Evolutionary conservation across 1,140 invertebrate genomes (phyloP), one percentile per base, ranked within the genome.

Genomic region (Aphaenogaster ashmeadi): DNA sequence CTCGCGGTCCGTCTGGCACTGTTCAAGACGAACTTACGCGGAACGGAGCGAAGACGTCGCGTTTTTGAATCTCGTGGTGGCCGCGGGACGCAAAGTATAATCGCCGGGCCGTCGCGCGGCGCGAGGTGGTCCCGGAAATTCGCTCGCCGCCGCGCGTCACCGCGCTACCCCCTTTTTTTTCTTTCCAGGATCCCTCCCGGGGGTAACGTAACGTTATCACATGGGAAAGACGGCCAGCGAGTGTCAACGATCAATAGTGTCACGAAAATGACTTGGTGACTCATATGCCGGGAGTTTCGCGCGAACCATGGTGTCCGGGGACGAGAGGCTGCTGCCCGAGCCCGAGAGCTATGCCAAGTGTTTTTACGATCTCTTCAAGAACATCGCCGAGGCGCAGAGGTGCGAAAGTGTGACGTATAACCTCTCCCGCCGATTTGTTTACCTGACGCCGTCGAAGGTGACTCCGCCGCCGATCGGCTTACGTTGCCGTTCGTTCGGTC

Each of bases 301-400:
- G 88, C 77, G 89, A 91, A 91, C 58, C 93, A 95, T 95, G 94
- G 92, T 95, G 91, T 94, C 93, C 66, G 92, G 94, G 77, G 93
- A 95, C 66, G 94, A 94, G 69, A 95, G 94, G 91, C 96, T 97
- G 94, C 93, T 97, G 89, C 96, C 96, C 13, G 96, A 97, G 88
- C 95, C 96, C 52, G 95, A 96, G 58, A 95, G 95, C 92, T 96
- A 96, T 79, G 95, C 94, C 81, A 95, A 96, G 94, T 95, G 95
- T 91, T 97, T 97, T 91, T 96, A 97, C 89, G 96, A 96, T 87
- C 94, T 96, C 58, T 97, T 96, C 89, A 96, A 96, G 93, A 95
- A 95, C 86, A 92, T 95, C 89, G 95, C 96, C 80, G 96, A 96
- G 87, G 95, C 95, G 84, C 95, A 96, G 92, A 97, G 96, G 96